Conservation (phyloP, 2,113 vertebrate genomes). For the Oophaga pumilio region DNA sequence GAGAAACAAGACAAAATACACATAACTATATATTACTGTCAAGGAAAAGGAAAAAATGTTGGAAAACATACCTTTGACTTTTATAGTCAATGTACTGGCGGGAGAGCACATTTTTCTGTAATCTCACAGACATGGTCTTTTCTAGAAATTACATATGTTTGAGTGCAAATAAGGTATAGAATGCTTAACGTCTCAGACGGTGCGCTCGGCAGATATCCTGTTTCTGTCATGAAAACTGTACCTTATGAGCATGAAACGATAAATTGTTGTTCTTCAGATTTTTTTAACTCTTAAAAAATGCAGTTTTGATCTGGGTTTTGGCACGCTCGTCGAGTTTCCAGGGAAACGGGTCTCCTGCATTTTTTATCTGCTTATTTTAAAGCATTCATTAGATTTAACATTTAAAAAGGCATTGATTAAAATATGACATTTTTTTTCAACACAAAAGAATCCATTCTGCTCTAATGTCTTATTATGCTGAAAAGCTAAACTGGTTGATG, state of each 20-base stretch:
- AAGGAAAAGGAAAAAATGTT: conserved; percentile 14
- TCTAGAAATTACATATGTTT: conserved; percentile 41
- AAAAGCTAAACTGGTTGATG: conserved; percentile 68
- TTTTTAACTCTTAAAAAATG: conserved; percentile 42
- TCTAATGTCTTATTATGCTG: conserved; percentile 68
- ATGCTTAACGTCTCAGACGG: conserved; percentile 27
- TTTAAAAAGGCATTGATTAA: conserved; percentile 77
- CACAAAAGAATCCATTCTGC: conserved; percentile 68
- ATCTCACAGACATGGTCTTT: conserved; percentile 22
- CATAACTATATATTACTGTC: conserved; percentile 46
- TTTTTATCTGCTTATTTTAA: conserved; percentile 70
- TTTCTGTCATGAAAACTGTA: neutral
- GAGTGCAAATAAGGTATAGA: conserved; percentile 49
- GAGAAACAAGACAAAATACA: conserved; percentile 22
- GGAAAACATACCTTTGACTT: conserved; percentile 40
- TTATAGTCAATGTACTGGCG: conserved; percentile 23
- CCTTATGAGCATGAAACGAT: conserved; percentile 44
- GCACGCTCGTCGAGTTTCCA: conserved; percentile 68
- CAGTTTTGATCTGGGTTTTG: conserved; percentile 52
- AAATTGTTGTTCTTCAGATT: conserved; percentile 56
- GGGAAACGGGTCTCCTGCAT: conserved; percentile 67
- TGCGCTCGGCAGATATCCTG: conserved; percentile 36
- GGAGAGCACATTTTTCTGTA: conserved; percentile 27
- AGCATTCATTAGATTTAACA: conserved; percentile 70
- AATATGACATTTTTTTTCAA: conserved; percentile 71